Evolutionary conservation across 2,888 invertebrate genomes (phyloP).

Genomic region (Scrobipalpa costella): DNA sequence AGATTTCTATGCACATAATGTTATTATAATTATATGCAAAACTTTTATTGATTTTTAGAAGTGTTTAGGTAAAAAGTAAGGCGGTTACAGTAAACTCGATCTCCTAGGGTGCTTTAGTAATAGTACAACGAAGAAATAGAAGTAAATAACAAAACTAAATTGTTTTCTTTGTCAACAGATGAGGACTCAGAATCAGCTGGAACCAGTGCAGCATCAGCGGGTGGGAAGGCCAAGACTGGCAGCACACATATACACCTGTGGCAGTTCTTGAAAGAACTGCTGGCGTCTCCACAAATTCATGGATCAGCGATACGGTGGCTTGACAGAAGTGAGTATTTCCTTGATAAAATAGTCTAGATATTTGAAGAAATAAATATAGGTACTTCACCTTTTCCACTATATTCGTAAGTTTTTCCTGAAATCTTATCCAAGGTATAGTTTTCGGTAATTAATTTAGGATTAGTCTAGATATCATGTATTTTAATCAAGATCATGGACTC

Average conservation of each 20-base stretch:
- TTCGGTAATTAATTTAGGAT: too few relatives aligned
- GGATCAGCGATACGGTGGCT: constrained; percentile 98
- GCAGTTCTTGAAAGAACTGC: constrained; percentile 98
- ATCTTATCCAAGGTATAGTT: too few relatives aligned
- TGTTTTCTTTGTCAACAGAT: constrained; percentile 59
- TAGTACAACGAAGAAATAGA: too few relatives aligned
- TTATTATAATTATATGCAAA: constrained; percentile 26
- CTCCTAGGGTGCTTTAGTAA: not conserved
- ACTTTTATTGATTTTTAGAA: constrained; percentile 26
- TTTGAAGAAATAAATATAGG: too few relatives aligned
- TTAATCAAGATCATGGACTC: too few relatives aligned
- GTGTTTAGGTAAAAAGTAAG: constrained; percentile 9
- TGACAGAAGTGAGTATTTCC: constrained; percentile 85
- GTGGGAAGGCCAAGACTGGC: constrained; percentile 75
- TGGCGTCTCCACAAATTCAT: constrained; percentile 92
- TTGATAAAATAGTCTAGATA: not conserved
- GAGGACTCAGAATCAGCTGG: constrained; percentile 80
- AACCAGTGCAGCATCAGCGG: constrained; percentile 52
- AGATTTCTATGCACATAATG: constrained; percentile 22
- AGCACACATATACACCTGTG: constrained; percentile 98
- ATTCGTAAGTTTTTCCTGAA: too few relatives aligned
- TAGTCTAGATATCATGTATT: too few relatives aligned
- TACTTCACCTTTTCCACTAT: too few relatives aligned
- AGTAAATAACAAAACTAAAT: not conserved
- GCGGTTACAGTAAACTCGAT: not conserved